These are phyloP conservation scores for Pandemis cinnamomeana DNA, from an alignment of 2,888 invertebrate species.

Conservation along the genomic window DNA sequence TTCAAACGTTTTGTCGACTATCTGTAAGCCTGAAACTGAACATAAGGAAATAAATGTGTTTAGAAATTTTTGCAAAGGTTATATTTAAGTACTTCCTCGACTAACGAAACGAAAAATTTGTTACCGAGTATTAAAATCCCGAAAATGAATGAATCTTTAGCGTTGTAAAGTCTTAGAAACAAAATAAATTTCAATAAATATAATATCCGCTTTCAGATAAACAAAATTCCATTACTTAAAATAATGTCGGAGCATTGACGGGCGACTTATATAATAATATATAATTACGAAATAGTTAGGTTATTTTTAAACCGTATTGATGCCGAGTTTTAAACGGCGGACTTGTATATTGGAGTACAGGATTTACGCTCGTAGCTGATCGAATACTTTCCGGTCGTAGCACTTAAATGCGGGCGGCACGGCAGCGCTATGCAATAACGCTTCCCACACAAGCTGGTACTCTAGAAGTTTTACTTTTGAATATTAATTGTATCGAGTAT, in stretches of 20 bases:
- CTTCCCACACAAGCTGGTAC: not conserved
- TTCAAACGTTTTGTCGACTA: slow-evolving; percentile 1
- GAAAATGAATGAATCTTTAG: no score
- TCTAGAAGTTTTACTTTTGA: not conserved
- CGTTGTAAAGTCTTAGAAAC: no score
- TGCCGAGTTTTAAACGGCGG: not conserved
- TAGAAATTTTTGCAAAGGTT: not conserved
- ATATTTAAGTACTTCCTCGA: no score
- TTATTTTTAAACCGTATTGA: not conserved
- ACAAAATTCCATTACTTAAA: no score
- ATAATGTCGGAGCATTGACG: no score
- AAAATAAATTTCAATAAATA: no score
- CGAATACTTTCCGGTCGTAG: slow-evolving; percentile 1
- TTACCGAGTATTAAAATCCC: no score
- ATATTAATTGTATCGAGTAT: not conserved
- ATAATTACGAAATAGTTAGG: no score
- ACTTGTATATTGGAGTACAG: not conserved
- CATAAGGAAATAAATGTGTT: not conserved
- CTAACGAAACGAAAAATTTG: no score
- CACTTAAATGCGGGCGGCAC: not conserved
- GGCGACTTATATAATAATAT: no score
- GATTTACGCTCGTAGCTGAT: not conserved
- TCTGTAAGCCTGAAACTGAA: not conserved
- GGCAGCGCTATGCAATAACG: not conserved
- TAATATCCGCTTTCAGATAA: no score